Base-by-base conservation (phyloP, 2,113 vertebrate species). In the Progne subis region DNA sequence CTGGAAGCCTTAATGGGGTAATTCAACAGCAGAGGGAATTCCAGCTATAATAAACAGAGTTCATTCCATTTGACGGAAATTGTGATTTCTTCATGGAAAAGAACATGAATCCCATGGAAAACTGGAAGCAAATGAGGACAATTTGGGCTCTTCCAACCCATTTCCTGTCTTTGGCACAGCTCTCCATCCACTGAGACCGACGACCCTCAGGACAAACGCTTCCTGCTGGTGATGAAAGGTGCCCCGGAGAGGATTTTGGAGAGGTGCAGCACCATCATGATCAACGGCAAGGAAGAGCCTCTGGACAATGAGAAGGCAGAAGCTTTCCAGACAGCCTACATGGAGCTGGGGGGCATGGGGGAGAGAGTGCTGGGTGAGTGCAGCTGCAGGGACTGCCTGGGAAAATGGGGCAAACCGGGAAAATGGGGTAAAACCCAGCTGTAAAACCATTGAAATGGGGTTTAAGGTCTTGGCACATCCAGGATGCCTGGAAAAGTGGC, bases 211-310 rank as follows among this genome's bases (percentile, higher is more conserved):
- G 98, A 98, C 93, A 96, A 96, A 65, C 97, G 98, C 50, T 97
- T 98, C 52, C 97, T 98, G 81, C 34, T 98, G 94, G 98, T 98
- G 89, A 98, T 98, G 98, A 98, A 98, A 94, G 98, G 98, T 2
- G 98, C 98, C 47, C 98, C 98, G 0, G 98, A 98, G 92, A 96
- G 97, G 88, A 96, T 98, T 80, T 9, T 98, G 41, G 98, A 98
- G 86, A 96, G 94, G 49, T 98, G 98, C 39, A 98, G 98, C 94
- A 98, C 98, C 75, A 97, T 98, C 82, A 98, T 98, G 98, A 92
- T 98, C 78, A 95, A 97, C 0, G 98, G 98, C 85, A 96, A 97
- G 81, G 98, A 98, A 37, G 97, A 98, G 32, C 97, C 97, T 1
- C 96, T 98, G 82, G 97, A 98, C 70, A 61, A 90, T 0, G 95